These are phyloP conservation scores for Ptyas mucosa DNA, from an alignment of 2,113 vertebrate species.

Conservation along the genomic window DNA sequence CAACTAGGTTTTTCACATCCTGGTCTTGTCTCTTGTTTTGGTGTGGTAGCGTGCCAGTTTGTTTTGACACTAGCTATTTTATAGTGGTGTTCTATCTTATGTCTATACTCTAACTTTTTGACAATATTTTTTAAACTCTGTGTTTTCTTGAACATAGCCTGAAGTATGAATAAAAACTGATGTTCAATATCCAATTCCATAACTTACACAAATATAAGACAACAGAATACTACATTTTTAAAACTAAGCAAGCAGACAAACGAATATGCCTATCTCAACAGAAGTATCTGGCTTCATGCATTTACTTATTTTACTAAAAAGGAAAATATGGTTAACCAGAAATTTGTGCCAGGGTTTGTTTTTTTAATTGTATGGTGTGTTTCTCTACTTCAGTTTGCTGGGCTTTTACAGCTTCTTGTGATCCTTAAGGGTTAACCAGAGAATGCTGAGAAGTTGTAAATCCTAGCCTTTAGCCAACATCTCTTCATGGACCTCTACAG, in stretches of 20 bases:
- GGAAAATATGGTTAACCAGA: background rate
- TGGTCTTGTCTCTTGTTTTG: background rate
- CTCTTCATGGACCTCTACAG: background rate
- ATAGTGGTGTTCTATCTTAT: background rate
- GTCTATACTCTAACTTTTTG: background rate
- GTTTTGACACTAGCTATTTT: background rate
- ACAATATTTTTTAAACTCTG: background rate
- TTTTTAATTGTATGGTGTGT: background rate
- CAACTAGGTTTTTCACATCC: background rate
- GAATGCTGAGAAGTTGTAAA: background rate
- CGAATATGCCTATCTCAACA: background rate
- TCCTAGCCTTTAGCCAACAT: background rate
- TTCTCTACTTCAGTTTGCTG: background rate
- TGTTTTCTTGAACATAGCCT: background rate
- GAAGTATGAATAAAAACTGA: background rate
- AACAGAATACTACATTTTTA: background rate
- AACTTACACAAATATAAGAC: background rate
- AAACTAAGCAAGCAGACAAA: background rate
- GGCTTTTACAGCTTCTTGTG: background rate
- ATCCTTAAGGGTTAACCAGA: background rate
- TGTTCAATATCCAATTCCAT: background rate
- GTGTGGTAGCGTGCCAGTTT: background rate
- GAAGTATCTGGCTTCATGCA: background rate
- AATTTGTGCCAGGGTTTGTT: background rate
- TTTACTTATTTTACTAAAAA: background rate